Evolutionary conservation across 2,113 vertebrate genomes (phyloP), one percentile per base, ranked within the genome.

Genomic region (Microcebus griseorufus): DNA sequence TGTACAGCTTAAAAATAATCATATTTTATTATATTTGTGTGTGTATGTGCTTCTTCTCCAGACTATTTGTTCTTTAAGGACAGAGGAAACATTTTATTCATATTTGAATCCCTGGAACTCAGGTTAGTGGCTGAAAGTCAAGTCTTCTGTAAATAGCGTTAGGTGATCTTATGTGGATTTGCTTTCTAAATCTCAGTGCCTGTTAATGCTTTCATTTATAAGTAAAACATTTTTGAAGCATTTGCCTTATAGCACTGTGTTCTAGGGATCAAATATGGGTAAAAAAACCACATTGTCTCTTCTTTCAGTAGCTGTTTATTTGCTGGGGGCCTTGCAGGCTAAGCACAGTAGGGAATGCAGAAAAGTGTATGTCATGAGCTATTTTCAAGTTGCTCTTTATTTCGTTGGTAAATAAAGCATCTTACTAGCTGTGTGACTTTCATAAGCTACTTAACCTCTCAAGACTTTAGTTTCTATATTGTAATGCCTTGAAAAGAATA

Each of bases 121-220:
- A 70, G 60, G 65, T 70, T 85, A 94, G 58, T 37, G 53, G 12
- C 39, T 84, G 45, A 82, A 32, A 80, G 42, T 91, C 48, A 84
- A 32, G 45, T 86, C 51, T 39, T 93, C 70, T 72, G 39, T 70
- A 88, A 75, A 55, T 22, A 95, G 29, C 27, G 89, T 92, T 80
- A 79, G 51, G 34, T 64, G 87, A 80, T 73, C 10, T 88, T 93
- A 84, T 27, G 9, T 72, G 42, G 13, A 90, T 94, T 93, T 93
- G 20, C 39, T 94, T 97, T 76, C 70, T 95, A 93, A 88, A 82
- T 65, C 51, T 81, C 69, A 67, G 79, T 78, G 80, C 5, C 45
- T 83, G 10, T 83, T 84, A 91, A 58, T 91, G n/a, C 14, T 88
- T 91, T 94, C 8, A 58, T 85, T 81, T 94, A 81, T 55, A 95